Conservation (phyloP, 1,140 invertebrate species). For the Rhopalosiphum maidis region DNA sequence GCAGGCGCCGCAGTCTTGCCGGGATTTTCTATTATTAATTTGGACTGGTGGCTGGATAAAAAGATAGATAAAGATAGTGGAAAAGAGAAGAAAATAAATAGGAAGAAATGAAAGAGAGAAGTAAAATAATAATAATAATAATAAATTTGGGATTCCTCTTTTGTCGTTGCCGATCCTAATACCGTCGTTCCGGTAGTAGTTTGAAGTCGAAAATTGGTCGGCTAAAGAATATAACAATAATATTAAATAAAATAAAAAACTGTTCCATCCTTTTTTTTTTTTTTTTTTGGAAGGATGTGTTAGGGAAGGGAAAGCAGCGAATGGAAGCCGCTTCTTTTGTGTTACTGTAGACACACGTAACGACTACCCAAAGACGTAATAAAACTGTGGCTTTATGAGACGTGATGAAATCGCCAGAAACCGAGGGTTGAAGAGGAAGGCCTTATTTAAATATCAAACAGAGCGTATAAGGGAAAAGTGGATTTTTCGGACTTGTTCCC, state of each 20-base stretch:
- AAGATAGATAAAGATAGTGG: neutral
- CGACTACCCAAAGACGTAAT: constrained; percentile 48
- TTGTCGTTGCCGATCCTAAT: constrained; percentile 49
- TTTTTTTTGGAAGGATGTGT: neutral
- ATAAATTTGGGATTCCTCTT: constrained; percentile 37
- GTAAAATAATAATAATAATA: constrained; percentile 14
- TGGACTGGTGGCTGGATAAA: neutral
- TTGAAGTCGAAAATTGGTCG: constrained; percentile 48
- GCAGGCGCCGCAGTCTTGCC: constrained; percentile 26
- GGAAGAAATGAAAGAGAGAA: neutral
- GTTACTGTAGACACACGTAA: constrained; percentile 32
- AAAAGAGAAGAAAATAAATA: neutral
- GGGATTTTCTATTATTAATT: constrained; percentile 47
- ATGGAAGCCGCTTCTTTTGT: constrained; percentile 24
- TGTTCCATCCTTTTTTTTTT: neutral
- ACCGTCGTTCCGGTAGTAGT: constrained; percentile 34
- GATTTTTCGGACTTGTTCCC: constrained; percentile 10
- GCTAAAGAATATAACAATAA: constrained; percentile 45
- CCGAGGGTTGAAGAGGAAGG: neutral
- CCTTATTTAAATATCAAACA: constrained; percentile 54
- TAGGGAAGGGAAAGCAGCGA: neutral
- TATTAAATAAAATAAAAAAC: constrained; percentile 48
- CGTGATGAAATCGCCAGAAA: constrained; percentile 53
- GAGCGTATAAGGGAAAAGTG: constrained; percentile 27
- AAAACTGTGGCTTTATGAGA: constrained; percentile 49